Evolutionary conservation across 2,797 vertebrate species (phyloP).

Genomic region (Morus bassanus): DNA sequence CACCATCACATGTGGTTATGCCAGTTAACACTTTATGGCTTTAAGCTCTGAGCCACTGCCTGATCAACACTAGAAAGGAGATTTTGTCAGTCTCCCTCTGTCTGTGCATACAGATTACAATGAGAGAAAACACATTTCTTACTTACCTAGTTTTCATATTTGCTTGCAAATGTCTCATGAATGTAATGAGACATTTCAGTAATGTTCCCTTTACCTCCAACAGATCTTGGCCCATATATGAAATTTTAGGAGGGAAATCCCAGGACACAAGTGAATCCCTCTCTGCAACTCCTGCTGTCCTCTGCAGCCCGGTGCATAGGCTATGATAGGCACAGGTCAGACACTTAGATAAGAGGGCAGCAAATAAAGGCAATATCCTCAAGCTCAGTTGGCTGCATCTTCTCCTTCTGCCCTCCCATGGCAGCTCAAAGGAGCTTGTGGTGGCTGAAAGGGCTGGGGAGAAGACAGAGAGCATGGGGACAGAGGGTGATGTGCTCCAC

Average conservation of each 20-base stretch:
- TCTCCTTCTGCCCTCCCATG: not conserved
- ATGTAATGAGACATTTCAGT: not conserved
- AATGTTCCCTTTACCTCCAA: not conserved
- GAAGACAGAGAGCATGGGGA: not conserved
- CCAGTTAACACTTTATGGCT: not conserved
- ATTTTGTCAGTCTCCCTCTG: not conserved
- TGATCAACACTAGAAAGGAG: not conserved
- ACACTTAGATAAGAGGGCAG: not conserved
- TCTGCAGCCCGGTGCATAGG: not conserved
- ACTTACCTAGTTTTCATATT: accelerated
- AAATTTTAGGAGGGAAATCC: not conserved
- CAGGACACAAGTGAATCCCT: not conserved
- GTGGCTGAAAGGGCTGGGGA: not conserved
- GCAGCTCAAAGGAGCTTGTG: not conserved
- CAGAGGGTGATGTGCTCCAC: not conserved
- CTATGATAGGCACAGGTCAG: not conserved
- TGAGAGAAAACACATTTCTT: not conserved
- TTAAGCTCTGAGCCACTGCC: not conserved
- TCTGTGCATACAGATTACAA: too few species aligned
- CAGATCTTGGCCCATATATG: not conserved
- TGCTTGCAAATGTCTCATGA: not conserved
- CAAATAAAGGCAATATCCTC: not conserved
- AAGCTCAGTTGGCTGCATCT: not conserved
- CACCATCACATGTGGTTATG: not conserved
- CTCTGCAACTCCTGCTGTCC: not conserved